Evolutionary conservation across 2,888 invertebrate species (phyloP), one percentile per base, ranked within the genome.

Genomic region (Microctonus aethiopoides): DNA sequence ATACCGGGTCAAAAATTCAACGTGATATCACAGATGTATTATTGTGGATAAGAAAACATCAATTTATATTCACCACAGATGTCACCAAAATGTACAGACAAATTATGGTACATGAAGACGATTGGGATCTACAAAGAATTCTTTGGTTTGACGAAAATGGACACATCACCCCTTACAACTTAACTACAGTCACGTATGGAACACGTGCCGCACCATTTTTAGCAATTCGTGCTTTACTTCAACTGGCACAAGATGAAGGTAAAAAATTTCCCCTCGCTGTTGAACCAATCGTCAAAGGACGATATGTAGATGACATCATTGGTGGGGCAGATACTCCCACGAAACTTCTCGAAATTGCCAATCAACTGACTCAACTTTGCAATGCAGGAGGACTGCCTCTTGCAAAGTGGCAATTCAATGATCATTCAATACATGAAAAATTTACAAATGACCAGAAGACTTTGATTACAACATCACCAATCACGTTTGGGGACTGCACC

Each of bases 381-480:
- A 29, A 46, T 11, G 72, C 73, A 57, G 74, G 72, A 36, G 72
- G 75, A 1, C 63, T 71, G 10, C 67, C 60, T 1, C 32, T 71
- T 0, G 68, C 68, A 11, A 72, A 72, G 24, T 67, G 36, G 69
- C 36, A 36, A 5, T 36, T 10, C 6, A 9, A 5, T 1, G 1
- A 36, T 36, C 36, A 36, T 36, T 36, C 36, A 36, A 36, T 1
- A 29, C 3, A 29, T 9, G 36, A 36, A 36, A 36, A n/a, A n/a
- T n/a, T n/a, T n/a, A n/a, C n/a, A n/a, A n/a, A n/a, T n/a, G n/a
- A n/a, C n/a, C n/a, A n/a, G n/a, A n/a, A n/a, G n/a, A n/a, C n/a
- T n/a, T n/a, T n/a, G n/a, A n/a, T n/a, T n/a, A n/a, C n/a, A n/a
- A n/a, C n/a, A n/a, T n/a, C n/a, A n/a, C n/a, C n/a, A n/a, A n/a